Percentiles rank a stretch among this genome's conserved stretches.
Evolutionary conservation across 1,140 invertebrate species (phyloP).

Genomic region (Subanguina moxae): DNA sequence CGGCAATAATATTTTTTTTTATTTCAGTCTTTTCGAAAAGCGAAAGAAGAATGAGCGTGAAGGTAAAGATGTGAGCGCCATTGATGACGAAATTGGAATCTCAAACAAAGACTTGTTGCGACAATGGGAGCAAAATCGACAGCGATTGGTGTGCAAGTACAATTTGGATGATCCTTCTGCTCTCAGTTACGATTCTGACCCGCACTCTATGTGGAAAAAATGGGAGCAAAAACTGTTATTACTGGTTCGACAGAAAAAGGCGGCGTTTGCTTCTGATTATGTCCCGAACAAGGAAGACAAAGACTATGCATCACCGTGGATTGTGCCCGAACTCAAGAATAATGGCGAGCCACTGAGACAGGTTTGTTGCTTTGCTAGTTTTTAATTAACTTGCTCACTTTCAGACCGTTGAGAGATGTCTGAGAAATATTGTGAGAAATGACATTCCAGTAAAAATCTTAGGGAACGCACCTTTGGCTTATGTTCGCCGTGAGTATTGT

Average conservation of each 20-base stretch:
- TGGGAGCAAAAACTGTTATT: constrained; percentile 47
- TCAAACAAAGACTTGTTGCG: constrained; percentile 37
- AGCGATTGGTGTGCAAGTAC: constrained; percentile 22
- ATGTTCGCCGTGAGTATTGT: constrained; percentile 18
- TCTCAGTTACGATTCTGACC: constrained; percentile 7
- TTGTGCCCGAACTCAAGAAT: constrained; percentile 45
- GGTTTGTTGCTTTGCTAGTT: constrained; percentile 20
- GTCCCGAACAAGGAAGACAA: too few species aligned
- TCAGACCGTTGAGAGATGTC: constrained; percentile 48
- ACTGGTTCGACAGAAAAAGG: constrained; percentile 48
- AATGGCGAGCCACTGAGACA: constrained; percentile 50
- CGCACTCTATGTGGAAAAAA: constrained; percentile 25
- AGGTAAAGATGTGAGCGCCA: constrained; percentile 54
- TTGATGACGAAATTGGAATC: constrained; percentile 52
- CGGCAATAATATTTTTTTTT: background rate
- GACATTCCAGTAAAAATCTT: constrained; percentile 12
- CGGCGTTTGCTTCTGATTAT: background rate
- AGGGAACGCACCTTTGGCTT: constrained; percentile 48
- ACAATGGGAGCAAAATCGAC: constrained; percentile 42
- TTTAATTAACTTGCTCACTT: constrained; percentile 11
- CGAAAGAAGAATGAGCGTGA: constrained; percentile 45
- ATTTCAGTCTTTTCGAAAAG: constrained; percentile 45
- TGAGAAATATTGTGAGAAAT: constrained; percentile 22
- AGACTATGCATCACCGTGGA: constrained; percentile 43
- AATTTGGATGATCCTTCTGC: constrained; percentile 19